These are phyloP conservation scores for Coregonus ussuriensis DNA, from an alignment of 2,797 vertebrate species.

Conservation along the genomic window DNA sequence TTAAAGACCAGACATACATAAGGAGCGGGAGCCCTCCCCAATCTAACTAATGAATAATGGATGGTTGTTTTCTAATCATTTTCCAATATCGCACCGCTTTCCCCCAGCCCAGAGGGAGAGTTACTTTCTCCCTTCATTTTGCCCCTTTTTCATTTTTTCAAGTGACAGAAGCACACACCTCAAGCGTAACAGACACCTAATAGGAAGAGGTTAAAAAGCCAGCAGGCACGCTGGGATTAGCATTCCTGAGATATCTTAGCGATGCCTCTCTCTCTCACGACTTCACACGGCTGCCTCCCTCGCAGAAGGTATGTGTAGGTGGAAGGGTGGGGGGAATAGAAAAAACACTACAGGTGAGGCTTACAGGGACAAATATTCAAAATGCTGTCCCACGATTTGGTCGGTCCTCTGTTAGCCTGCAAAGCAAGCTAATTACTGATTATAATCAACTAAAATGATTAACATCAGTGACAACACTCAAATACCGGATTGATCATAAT, in stretches of 20 bases:
- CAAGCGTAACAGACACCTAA: slow-evolving; percentile 23
- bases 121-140: slow-evolving; percentile 12
- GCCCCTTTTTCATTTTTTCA: not conserved
- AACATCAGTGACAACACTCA: slow-evolving; percentile 45
- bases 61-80: slow-evolving; percentile 81
- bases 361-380: slow-evolving; percentile 4
- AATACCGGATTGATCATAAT: slow-evolving; percentile 36
- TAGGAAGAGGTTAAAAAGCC: slow-evolving; percentile 43
- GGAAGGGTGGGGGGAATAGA: slow-evolving; percentile 14
- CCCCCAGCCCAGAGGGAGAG: slow-evolving; percentile 39
- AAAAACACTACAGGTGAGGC: slow-evolving; percentile 26
- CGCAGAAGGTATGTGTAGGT: slow-evolving; percentile 24
- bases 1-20: slow-evolving; percentile 79
- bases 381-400: not conserved
- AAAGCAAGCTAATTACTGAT: slow-evolving; percentile 39
- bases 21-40: slow-evolving; percentile 72
- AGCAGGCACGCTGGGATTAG: slow-evolving; percentile 30
- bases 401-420: not conserved
- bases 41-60: slow-evolving; percentile 80
- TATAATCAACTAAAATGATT: slow-evolving; percentile 44
- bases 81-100: slow-evolving; percentile 73
- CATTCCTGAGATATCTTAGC: slow-evolving; percentile 40
- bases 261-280: slow-evolving; percentile 33
- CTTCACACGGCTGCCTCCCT: slow-evolving; percentile 24
- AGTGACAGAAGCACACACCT: slow-evolving; percentile 21